A percentile compares a stretch with the other conserved stretches of the same genome.
phyloP scores from a whole-genome alignment of 1,140 invertebrate species.

The Uloborus diversus region DNA sequence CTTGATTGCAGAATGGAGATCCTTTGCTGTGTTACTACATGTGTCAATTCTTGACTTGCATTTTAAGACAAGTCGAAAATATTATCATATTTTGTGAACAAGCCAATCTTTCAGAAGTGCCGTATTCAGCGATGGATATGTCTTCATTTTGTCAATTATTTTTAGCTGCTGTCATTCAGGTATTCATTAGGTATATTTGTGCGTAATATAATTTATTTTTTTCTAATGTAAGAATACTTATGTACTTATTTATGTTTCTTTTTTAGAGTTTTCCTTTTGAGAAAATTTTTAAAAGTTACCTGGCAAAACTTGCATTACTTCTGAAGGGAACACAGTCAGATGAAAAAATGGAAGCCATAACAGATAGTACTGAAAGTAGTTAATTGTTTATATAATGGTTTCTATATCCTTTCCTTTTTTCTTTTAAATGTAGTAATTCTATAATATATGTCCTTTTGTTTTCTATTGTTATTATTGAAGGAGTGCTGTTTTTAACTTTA shows the following conservation, averaged over 20 bases:
- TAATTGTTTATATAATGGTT: too few relatives aligned
- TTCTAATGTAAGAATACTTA: too few relatives aligned
- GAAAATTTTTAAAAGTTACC: background rate
- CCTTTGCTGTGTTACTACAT: conserved; percentile 15
- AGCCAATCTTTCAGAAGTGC: background rate
- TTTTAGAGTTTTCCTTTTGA: conserved; percentile 2
- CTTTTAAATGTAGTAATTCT: too few relatives aligned
- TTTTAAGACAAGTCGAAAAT: conserved; percentile 12
- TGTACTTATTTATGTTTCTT: background rate
- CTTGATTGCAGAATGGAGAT: conserved; percentile 11
- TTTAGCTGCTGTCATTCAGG: background rate
- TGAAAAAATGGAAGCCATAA: too few relatives aligned
- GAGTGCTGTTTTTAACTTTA: too few relatives aligned
- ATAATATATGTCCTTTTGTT: too few relatives aligned
- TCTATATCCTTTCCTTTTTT: too few relatives aligned
- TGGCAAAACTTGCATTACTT: conserved; percentile 12
- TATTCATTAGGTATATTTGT: too few relatives aligned
- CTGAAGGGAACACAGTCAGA: too few relatives aligned
- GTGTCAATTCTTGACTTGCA: background rate
- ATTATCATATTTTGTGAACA: conserved; percentile 9
- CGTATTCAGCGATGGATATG: conserved; percentile 17
- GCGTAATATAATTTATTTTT: too few relatives aligned
- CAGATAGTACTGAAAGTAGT: too few relatives aligned
- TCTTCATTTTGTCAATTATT: background rate
- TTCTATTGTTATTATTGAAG: too few relatives aligned